Evolutionary conservation across 2,888 invertebrate species (phyloP).

Genomic region (Rhamphomyia laevipes): DNA sequence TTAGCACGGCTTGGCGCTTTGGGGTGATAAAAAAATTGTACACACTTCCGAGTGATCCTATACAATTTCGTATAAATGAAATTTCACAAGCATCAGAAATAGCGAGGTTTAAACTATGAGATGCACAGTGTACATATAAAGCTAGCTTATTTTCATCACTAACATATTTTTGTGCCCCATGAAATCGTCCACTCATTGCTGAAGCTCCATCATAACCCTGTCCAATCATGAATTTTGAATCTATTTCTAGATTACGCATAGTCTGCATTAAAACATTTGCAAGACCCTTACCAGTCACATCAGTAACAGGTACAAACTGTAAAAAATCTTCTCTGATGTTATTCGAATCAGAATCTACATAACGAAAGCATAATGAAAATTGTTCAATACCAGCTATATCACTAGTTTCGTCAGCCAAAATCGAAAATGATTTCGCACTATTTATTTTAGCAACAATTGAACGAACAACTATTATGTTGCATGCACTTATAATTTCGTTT

Average conservation of each 20-base stretch:
- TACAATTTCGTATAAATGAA: slow-evolving; percentile 16
- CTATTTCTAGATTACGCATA: slow-evolving; percentile 13
- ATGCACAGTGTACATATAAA: slow-evolving; percentile 20
- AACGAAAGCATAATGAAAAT: slow-evolving; percentile 20
- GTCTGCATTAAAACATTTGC: slow-evolving; percentile 13
- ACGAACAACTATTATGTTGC: slow-evolving; percentile 12
- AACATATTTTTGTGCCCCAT: slow-evolving; percentile 13
- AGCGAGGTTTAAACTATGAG: too few relatives aligned
- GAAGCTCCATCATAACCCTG: slow-evolving; percentile 20
- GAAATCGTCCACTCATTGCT: slow-evolving; percentile 17
- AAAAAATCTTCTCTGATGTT: slow-evolving; percentile 17
- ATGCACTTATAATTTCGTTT: slow-evolving; percentile 21
- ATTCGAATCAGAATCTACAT: slow-evolving; percentile 10
- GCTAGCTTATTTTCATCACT: slow-evolving; percentile 11
- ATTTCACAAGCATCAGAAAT: slow-evolving; percentile 16
- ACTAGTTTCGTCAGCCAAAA: slow-evolving; percentile 23
- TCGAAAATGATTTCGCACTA: slow-evolving; percentile 19
- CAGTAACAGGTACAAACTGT: slow-evolving; percentile 17
- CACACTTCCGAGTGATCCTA: not conserved
- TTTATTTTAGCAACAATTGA: slow-evolving; percentile 19
- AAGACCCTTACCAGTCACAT: too few relatives aligned
- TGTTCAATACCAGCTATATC: slow-evolving; percentile 21
- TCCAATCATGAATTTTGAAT: slow-evolving; percentile 14
- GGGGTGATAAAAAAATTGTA: too few relatives aligned
- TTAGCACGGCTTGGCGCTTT: slow-evolving; percentile 1